Conservation (phyloP, 2,113 vertebrate genomes). For the Apus apus region DNA sequence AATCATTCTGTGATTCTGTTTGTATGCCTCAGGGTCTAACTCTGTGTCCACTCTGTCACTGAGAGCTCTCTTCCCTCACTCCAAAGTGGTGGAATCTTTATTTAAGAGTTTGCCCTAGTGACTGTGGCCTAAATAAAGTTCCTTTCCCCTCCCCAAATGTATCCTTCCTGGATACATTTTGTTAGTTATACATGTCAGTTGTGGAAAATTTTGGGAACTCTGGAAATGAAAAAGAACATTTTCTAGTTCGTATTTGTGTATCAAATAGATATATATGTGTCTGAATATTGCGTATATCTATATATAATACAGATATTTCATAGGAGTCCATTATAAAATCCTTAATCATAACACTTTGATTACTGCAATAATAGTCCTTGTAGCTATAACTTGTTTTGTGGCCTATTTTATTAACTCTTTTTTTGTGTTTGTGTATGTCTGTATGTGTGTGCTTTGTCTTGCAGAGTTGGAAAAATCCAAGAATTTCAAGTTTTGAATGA, state of each 20-base stretch:
- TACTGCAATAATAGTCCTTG: neutral
- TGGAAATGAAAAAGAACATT: neutral
- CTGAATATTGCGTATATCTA: neutral
- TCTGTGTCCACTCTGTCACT: neutral
- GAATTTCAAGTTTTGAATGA: conserved; percentile 36
- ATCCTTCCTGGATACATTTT: neutral
- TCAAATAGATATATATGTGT: neutral
- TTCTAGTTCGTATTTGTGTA: fast-evolving
- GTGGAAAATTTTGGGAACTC: neutral
- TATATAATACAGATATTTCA: neutral
- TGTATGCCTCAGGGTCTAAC: neutral
- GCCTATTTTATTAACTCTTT: neutral
- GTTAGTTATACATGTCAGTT: neutral
- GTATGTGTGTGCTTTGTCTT: conserved; percentile 34
- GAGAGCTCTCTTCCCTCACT: neutral
- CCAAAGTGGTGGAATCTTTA: neutral
- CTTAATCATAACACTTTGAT: neutral
- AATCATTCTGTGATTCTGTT: neutral
- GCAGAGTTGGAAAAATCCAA: conserved; percentile 63
- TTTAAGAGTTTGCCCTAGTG: neutral
- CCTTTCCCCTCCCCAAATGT: fast-evolving
- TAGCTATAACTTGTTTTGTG: neutral
- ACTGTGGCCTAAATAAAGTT: neutral
- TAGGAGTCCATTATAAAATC: neutral
- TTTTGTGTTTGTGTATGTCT: neutral